Evolutionary conservation across 1,140 invertebrate genomes (phyloP).

Genomic region (Cherax quadricarinatus): DNA sequence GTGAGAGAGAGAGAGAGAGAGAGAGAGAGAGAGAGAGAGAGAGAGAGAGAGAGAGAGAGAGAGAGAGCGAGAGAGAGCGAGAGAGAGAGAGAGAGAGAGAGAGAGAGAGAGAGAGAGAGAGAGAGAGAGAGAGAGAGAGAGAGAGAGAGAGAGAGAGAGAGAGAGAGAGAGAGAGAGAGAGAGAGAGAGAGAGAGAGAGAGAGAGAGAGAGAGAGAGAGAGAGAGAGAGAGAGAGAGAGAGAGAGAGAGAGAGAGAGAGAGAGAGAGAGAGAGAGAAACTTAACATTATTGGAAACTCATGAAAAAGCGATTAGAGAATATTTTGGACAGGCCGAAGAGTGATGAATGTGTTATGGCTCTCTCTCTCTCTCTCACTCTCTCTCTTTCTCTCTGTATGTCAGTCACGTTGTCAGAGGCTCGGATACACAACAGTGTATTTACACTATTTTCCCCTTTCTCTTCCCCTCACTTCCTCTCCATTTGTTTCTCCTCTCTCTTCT

Average conservation of each 20-base stretch:
- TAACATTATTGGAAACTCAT: too few relatives aligned
- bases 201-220: constrained; percentile 42
- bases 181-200: constrained; percentile 12
- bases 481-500: too few relatives aligned
- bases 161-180: constrained; percentile 40
- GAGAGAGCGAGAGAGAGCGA: constrained; percentile 13
- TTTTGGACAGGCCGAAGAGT: too few relatives aligned
- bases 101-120: constrained; percentile 25
- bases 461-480: too few relatives aligned
- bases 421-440: too few relatives aligned
- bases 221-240: constrained; percentile 42
- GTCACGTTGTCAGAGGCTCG: too few relatives aligned
- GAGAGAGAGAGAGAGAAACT: constrained; percentile 24
- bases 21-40: neutral
- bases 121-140: constrained; percentile 32
- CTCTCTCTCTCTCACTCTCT: too few relatives aligned
- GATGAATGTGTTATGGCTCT: too few relatives aligned
- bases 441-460: too few relatives aligned
- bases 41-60: neutral
- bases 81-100: constrained; percentile 31
- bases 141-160: constrained; percentile 42
- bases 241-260: constrained; percentile 36
- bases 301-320: too few relatives aligned
- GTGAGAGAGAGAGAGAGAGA: too few relatives aligned
- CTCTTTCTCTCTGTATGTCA: too few relatives aligned